Evolutionary conservation across 2,113 vertebrate species (phyloP).

Genomic region (Plectropomus leopardus): DNA sequence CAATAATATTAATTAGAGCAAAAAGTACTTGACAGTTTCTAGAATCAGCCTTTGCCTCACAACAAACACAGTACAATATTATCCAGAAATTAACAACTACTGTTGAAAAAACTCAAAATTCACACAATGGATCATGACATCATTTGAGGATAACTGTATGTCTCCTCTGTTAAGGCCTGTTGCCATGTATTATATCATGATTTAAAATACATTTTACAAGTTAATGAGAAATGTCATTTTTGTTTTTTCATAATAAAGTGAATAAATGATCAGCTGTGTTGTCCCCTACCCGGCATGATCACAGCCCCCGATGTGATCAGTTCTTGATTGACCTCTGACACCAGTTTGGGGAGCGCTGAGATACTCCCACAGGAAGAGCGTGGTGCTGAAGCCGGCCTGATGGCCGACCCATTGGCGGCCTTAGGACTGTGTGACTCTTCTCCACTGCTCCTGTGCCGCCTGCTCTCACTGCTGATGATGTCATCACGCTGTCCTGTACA

Average conservation of each 20-base stretch:
- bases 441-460: conserved; percentile 53
- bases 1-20: neutral
- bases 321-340: conserved; percentile 82
- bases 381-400: conserved; percentile 23
- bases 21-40: neutral
- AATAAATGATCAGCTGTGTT: neutral
- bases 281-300: conserved; percentile 83
- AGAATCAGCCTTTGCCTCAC: neutral
- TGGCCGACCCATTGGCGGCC: conserved; percentile 47
- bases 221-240: neutral
- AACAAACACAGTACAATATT: conserved; percentile 1
- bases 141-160: neutral
- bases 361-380: conserved; percentile 39
- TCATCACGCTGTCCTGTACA: conserved; percentile 65
- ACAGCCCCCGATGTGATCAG: conserved; percentile 85
- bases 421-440: conserved; percentile 67
- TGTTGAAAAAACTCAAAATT: neutral
- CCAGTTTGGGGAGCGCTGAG: conserved; percentile 64
- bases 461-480: conserved; percentile 29
- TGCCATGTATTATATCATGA: neutral
- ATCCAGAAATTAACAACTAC: neutral
- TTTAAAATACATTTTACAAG: neutral
- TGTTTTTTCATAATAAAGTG: neutral
- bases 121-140: neutral
- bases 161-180: neutral